Evolutionary conservation across 1,140 invertebrate genomes (phyloP).

Genomic region (Temnothorax curvispinosus): DNA sequence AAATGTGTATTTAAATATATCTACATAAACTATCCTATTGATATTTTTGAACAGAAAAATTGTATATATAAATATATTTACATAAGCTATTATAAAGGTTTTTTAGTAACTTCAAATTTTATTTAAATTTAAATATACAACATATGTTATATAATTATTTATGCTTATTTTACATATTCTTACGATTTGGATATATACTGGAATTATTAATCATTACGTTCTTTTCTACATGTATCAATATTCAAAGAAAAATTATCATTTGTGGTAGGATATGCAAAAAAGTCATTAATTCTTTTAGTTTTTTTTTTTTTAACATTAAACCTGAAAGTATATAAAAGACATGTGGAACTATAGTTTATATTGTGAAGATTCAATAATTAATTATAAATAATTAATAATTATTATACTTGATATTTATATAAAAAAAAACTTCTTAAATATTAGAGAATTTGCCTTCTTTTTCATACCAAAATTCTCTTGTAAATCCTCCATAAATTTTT

Average conservation of each 20-base stretch:
- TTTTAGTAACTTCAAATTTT: neutral
- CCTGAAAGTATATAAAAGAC: neutral
- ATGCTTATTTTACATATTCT: neutral
- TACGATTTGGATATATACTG: neutral
- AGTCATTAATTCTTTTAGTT: neutral
- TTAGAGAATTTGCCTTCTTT: neutral
- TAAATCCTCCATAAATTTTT: neutral
- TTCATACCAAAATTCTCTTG: neutral
- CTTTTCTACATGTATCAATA: neutral
- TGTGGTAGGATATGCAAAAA: neutral
- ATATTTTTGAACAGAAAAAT: neutral
- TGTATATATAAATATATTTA: neutral
- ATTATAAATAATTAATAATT: neutral
- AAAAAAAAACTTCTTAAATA: neutral
- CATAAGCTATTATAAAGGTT: neutral
- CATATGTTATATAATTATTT: neutral
- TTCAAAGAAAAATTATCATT: neutral
- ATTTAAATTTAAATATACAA: neutral
- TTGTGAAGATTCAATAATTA: neutral
- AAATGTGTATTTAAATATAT: neutral
- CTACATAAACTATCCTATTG: neutral
- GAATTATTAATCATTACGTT: constrained; percentile 13
- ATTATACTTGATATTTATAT: neutral
- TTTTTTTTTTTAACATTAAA: neutral
- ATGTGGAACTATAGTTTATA: neutral